Base-by-base conservation (phyloP, 2,113 vertebrate genomes). In the Forbesichthys agassizii region DNA sequence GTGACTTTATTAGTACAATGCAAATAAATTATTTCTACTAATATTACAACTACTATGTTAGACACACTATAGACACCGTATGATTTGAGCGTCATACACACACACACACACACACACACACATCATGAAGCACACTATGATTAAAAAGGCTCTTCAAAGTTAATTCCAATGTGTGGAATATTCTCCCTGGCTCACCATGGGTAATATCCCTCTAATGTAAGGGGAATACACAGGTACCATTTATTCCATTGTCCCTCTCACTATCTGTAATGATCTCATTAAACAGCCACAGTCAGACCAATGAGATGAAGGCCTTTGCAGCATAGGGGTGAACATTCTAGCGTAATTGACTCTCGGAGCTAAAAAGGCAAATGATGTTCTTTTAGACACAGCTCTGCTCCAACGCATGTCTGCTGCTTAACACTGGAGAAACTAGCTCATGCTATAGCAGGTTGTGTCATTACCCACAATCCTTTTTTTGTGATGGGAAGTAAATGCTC, bases 211-310 rank as follows among this genome's bases (percentile, higher is more conserved):
- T 66, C 73, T 72, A 61, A 80, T 82, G 84, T 84, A 84, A 20
- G n/a, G 87, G 85, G 85, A 79, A 88, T 74, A 82, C 79, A 86
- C 79, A 90, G 87, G 91, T 88, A 75, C 85, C 88, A 87, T 87
- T 86, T 86, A 2, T 27, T 27, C 27, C 84, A 90, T 89, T 84
- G 86, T 82, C 80, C 75, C 77, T 88, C 84, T 81, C 85, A 72
- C 71, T 69, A 52, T 69, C 82, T 84, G 82, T 85, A 88, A 91
- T 77, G 87, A 89, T 89, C 84, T 91, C 88, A 90, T 92, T 92
- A 90, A 85, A 85, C 77, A 77, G 48, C 64, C 77, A 42, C 16
- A 42, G 36, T 5, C 36, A 42, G 36, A 42, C 36, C 36, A 42
- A 42, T 42, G 36, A 42, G 36, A 42, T 6, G 36, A 42, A 8